A percentile compares a stretch with the other conserved stretches of the same genome.
Conservation (phyloP, 1,140 invertebrate genomes). For the Drosophila willistoni region DNA sequence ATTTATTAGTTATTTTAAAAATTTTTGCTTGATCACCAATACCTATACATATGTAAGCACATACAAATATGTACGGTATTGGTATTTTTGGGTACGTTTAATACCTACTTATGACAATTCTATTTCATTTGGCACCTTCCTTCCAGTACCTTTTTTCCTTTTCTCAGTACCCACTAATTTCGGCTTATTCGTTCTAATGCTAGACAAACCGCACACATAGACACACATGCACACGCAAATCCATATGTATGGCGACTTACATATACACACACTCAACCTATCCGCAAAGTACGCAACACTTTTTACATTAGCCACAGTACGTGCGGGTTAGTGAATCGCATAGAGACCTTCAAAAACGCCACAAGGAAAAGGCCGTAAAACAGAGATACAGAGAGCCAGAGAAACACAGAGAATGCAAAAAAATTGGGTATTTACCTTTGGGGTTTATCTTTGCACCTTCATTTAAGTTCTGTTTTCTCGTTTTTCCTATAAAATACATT, state of each 20-base stretch:
- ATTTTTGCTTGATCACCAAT: no score
- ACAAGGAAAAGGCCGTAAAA: neutral
- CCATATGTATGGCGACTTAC: neutral
- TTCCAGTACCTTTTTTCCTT: no score
- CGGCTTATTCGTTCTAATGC: neutral
- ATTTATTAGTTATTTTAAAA: no score
- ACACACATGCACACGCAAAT: neutral
- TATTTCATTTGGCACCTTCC: neutral
- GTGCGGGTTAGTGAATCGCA: neutral
- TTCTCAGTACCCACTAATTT: neutral
- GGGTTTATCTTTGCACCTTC: neutral
- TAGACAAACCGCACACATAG: neutral
- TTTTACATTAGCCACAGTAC: slow-evolving; percentile 7
- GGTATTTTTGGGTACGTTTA: neutral
- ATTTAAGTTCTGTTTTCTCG: neutral
- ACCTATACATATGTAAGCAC: no score
- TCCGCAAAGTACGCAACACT: slow-evolving; percentile 1
- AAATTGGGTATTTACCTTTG: neutral
- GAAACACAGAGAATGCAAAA: neutral
- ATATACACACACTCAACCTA: neutral
- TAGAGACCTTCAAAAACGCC: slow-evolving; percentile 1
- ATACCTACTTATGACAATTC: neutral
- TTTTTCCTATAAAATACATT: neutral
- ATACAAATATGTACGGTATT: neutral
- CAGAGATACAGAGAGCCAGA: neutral